phyloP scores from a whole-genome alignment of 2,113 vertebrate species.

The Pristiophorus japonicus region DNA sequence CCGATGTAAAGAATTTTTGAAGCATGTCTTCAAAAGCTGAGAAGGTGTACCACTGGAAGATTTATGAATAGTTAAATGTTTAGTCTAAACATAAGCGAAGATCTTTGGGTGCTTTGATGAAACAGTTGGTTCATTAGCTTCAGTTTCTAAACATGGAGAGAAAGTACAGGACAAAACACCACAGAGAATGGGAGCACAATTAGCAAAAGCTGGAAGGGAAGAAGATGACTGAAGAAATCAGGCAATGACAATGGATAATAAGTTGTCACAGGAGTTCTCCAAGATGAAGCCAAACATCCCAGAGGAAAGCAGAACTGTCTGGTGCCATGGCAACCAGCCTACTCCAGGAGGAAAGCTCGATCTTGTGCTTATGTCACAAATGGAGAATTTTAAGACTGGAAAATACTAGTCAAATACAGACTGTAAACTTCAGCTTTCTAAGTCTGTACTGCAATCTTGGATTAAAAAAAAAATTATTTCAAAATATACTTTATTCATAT shows the following conservation, averaged over 20 bases:
- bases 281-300: background rate
- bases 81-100: too few relatives aligned
- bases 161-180: background rate
- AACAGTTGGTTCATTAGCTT: background rate
- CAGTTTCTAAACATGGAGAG: background rate
- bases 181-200: background rate
- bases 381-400: background rate
- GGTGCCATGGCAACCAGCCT: slow-evolving; percentile 7
- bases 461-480: too few relatives aligned
- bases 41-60: background rate
- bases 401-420: background rate
- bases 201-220: background rate
- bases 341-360: background rate
- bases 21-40: background rate
- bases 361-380: background rate
- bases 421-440: background rate
- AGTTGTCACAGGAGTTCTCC: background rate
- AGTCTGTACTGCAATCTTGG: background rate
- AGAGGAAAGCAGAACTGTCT: slow-evolving; percentile 9
- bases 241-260: background rate
- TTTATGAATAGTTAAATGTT: background rate
- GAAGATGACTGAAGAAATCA: background rate
- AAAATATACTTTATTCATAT: too few relatives aligned
- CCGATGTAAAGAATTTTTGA: background rate
- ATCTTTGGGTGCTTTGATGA: background rate